Percentiles rank a stretch among this genome's conserved stretches.
These are phyloP conservation scores for Poeciliopsis turrubarensis DNA, from an alignment of 2,113 vertebrate genomes.

Conservation along the genomic window DNA sequence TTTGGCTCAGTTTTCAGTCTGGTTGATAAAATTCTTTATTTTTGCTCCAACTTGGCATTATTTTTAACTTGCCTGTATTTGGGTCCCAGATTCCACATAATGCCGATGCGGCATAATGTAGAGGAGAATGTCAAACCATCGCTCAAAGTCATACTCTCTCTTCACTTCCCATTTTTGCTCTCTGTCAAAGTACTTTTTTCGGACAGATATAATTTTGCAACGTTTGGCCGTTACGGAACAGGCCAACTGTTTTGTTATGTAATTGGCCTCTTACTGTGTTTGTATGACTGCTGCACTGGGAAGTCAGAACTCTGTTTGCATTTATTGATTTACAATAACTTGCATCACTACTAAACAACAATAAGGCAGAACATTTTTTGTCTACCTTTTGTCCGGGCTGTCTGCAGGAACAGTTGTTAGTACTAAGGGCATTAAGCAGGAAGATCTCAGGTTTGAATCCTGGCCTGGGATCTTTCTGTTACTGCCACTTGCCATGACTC, in stretches of 20 bases:
- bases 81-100: no score
- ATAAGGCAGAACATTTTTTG: no score
- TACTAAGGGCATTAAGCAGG: no score
- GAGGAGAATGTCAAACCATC: not conserved
- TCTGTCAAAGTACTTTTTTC: conserved; percentile 20
- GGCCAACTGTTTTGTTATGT: not conserved
- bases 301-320: not conserved
- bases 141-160: not conserved
- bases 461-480: not conserved
- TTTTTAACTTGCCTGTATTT: no score
- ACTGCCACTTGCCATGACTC: no score
- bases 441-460: no score
- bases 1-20: not conserved
- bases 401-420: no score
- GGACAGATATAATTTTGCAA: conserved; percentile 10
- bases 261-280: no score
- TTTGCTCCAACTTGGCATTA: no score
- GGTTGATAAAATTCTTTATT: no score
- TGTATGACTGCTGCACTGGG: not conserved
- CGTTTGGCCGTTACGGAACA: conserved; percentile 35
- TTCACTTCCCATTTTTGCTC: conserved; percentile 33
- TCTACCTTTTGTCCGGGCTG: no score
- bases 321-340: not conserved
- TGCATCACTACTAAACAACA: not conserved
- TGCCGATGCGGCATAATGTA: no score